Base-by-base conservation (phyloP, 2,888 invertebrate genomes). In the Orthosia incerta region DNA sequence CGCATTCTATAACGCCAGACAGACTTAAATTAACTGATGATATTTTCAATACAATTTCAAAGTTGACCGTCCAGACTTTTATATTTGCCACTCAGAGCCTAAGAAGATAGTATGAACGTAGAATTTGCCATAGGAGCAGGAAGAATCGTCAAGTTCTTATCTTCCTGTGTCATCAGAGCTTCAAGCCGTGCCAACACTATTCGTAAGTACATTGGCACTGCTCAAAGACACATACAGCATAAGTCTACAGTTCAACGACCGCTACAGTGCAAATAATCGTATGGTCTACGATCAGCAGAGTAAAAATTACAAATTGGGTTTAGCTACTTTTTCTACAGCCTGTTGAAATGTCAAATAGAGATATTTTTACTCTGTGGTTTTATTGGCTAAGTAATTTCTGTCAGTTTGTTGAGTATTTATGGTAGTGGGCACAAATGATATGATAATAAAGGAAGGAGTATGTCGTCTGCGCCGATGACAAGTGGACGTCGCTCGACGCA, bases 371-470 rank as follows among this genome's bases (percentile, higher is more conserved):
- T 51, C 46, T 61, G 46, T 74, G 74, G 45, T 48, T 62, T 83
- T 74, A 71, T 79, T 65, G 5, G 46, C 46, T 70, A 51, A 60
- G 80, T 83, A 75, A 80, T 83, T 80, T 75, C 53, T 81, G 80
- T 68, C 80, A 62, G 65, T 66, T 80, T 69, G 62, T 55, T 61
- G 39, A 50, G 80, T 80, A 74, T 84, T 81, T 84, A 81, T 81
- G 71, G 64, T 50, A 60, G 70, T 77, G 68, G 69, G 50, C 72
- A 73, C 74, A 84, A 84, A 78, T 83, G 68, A 84, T 87, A 89
- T 89, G 88, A 77, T 88, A 89, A 89, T 91, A 86, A 87, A 87
- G 90, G 89, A 89, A 88, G 89, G 85, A 88, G 82, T 82, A 85
- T 77, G 84, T 82, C 79, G 76, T 76, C 76, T 82, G 73, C 76